These are phyloP conservation scores for Falco naumanni DNA, from an alignment of 2,797 vertebrate genomes.

Conservation along the genomic window DNA sequence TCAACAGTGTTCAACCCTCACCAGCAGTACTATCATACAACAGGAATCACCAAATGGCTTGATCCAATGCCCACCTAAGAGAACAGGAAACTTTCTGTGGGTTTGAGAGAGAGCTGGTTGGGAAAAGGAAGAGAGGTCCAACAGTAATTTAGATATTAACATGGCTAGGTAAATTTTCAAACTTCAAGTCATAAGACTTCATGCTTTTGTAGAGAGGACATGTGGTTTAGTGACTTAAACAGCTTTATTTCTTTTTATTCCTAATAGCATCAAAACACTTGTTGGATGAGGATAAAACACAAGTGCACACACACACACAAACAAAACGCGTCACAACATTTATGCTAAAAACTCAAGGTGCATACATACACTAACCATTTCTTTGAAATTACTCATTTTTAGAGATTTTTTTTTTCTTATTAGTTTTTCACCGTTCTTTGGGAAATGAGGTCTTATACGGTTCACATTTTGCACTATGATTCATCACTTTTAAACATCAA, in stretches of 20 bases:
- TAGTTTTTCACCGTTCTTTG: neutral
- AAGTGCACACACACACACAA: neutral
- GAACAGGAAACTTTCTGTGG: neutral
- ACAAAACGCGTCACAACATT: neutral
- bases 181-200: neutral
- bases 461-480: slow-evolving; percentile 23
- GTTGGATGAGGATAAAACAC: neutral
- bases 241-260: neutral
- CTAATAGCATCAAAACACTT: neutral
- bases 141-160: neutral
- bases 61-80: neutral
- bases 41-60: neutral
- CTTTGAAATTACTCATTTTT: neutral
- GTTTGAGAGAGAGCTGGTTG: neutral
- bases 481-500: neutral
- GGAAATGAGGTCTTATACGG: slow-evolving; percentile 14
- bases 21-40: neutral
- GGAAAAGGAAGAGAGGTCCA: neutral
- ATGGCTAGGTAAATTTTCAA: neutral
- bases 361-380: neutral
- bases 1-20: neutral
- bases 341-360: slow-evolving; percentile 16
- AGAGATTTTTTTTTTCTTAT: neutral
- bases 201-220: neutral
- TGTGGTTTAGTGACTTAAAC: neutral